A percentile compares a stretch with the other conserved stretches of the same genome.
These are phyloP conservation scores for Cyphomyrmex costatus DNA, from an alignment of 1,140 invertebrate species.

Conservation along the genomic window DNA sequence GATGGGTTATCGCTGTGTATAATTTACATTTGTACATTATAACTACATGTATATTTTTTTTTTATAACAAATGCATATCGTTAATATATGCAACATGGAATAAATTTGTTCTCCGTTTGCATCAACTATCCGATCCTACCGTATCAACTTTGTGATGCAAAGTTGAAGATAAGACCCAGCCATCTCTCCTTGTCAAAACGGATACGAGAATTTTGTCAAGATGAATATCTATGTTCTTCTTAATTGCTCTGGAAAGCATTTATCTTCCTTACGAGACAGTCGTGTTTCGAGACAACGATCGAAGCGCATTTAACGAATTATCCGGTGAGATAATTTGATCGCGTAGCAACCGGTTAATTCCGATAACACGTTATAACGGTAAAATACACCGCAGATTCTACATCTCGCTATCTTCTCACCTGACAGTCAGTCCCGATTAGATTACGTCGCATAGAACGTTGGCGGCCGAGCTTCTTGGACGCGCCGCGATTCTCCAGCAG, in stretches of 20 bases:
- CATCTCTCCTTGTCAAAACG: constrained; percentile 7
- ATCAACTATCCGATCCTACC: background rate
- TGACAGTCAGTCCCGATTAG: constrained; percentile 76
- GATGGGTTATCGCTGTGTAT: background rate
- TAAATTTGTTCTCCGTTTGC: background rate
- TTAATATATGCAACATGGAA: background rate
- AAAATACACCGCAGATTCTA: background rate
- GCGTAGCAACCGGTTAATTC: constrained; percentile 11
- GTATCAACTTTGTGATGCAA: background rate
- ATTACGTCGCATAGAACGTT: constrained; percentile 72
- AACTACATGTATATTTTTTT: background rate
- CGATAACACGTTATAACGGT: constrained; percentile 27
- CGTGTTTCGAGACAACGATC: constrained; percentile 25
- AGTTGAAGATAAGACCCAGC: background rate
- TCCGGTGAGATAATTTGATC: constrained; percentile 32
- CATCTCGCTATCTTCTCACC: constrained; percentile 73
- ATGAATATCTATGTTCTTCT: constrained; percentile 23
- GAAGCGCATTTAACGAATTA: background rate
- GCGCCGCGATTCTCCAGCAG: constrained; percentile 10
- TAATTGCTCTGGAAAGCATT: constrained; percentile 44
- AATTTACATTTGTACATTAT: constrained; percentile 18
- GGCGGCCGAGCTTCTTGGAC: constrained; percentile 13
- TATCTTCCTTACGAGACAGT: constrained; percentile 25
- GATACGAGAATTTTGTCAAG: constrained; percentile 30
- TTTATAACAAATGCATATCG: background rate